A percentile compares a stretch with the other conserved stretches of the same genome.
Conservation (phyloP, 2,797 vertebrate species). For the Perodicticus potto region DNA sequence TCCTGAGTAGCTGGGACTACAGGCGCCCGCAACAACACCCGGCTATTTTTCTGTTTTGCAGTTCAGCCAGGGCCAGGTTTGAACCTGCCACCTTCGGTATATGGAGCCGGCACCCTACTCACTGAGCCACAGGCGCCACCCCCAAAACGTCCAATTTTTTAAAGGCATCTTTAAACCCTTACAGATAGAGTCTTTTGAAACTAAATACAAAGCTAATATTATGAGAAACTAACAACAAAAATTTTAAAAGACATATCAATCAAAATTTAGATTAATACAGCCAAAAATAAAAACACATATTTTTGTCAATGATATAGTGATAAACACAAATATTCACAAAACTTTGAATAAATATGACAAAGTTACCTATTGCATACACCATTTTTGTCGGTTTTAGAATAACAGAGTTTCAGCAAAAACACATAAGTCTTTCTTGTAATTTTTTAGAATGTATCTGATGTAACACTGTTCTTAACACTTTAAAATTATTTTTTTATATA, state of each 20-base stretch:
- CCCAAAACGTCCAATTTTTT: too few species aligned
- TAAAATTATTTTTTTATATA: not conserved
- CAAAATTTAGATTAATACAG: slow-evolving; percentile 48
- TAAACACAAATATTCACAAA: slow-evolving; percentile 50
- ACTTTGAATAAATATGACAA: slow-evolving; percentile 52
- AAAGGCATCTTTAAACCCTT: slow-evolving; percentile 25
- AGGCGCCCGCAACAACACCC: too few species aligned
- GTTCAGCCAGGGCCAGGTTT: too few species aligned
- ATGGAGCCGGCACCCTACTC: too few species aligned
- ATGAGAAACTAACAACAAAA: slow-evolving; percentile 53
- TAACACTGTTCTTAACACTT: not conserved
- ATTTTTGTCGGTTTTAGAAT: slow-evolving; percentile 52
- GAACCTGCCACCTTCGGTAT: too few species aligned
- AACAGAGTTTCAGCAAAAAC: slow-evolving; percentile 45
- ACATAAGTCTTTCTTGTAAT: slow-evolving; percentile 23
- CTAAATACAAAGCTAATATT: slow-evolving; percentile 51
- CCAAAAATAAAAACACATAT: slow-evolving; percentile 13
- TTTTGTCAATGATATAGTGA: not conserved
- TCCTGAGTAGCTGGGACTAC: too few species aligned
- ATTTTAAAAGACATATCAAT: slow-evolving; percentile 61
- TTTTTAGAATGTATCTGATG: slow-evolving; percentile 52
- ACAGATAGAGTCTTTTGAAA: slow-evolving; percentile 37
- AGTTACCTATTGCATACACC: not conserved
- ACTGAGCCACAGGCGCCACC: too few species aligned
- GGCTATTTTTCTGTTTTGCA: too few species aligned